These are phyloP conservation scores for Tipula confusa DNA, from an alignment of 2,888 invertebrate genomes.

Conservation along the genomic window DNA sequence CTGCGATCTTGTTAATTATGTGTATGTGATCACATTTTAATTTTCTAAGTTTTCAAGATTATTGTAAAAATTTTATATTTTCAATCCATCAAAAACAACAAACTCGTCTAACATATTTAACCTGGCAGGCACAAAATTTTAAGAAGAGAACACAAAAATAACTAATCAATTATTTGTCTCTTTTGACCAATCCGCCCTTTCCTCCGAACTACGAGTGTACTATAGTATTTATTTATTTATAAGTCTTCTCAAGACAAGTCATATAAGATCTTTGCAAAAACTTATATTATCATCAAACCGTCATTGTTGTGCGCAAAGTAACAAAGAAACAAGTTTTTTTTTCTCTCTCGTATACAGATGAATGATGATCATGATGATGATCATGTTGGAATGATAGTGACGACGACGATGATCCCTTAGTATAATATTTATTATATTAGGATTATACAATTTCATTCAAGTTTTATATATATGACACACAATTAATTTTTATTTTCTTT, in stretches of 20 bases:
- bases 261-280: background rate
- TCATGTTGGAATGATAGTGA: too few species aligned
- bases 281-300: background rate
- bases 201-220: too few species aligned
- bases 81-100: background rate
- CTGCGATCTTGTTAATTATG: background rate
- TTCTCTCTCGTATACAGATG: background rate
- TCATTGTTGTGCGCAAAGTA: background rate
- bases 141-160: constrained; percentile 12
- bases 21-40: background rate
- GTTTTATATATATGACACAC: background rate
- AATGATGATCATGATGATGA: background rate
- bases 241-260: background rate
- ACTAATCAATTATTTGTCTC: constrained; percentile 20
- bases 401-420: background rate
- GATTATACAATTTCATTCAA: constrained; percentile 3
- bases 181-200: background rate
- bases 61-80: background rate
- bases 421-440: background rate
- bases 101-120: too few species aligned
- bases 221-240: background rate
- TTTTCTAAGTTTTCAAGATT: background rate
- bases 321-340: background rate
- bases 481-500: background rate
- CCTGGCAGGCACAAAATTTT: background rate